Evolutionary conservation across 30 jellyfish, hydroid and myxozoan genomes (phyloP).

Genomic region (Aurelia aurita): DNA sequence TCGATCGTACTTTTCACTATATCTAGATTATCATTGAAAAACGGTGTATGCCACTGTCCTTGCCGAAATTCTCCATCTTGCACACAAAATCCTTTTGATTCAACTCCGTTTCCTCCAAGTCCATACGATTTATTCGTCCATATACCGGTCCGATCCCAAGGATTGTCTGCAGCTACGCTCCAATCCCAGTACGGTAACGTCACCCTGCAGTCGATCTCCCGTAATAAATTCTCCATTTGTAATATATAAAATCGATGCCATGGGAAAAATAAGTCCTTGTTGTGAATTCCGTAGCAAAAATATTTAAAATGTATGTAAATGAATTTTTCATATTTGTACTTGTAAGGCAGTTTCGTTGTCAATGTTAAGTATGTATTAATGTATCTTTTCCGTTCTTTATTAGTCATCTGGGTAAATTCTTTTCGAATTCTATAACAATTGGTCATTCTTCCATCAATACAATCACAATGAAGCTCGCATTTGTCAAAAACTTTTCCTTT

Average conservation of each 20-base stretch:
- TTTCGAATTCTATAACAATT: constrained; percentile 87
- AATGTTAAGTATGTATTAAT: constrained; percentile 73
- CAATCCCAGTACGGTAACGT: constrained; percentile 96
- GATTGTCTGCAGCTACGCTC: constrained; percentile 78
- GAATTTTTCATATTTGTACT: constrained; percentile 76
- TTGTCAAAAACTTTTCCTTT: constrained; percentile 71
- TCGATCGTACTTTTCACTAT: constrained; percentile 72
- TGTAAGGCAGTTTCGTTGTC: constrained; percentile 73
- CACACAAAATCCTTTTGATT: constrained; percentile 81
- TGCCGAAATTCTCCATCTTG: constrained; percentile 79
- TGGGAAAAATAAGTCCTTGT: constrained; percentile 73
- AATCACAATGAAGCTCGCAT: constrained; percentile 85
- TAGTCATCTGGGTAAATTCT: constrained; percentile 93
- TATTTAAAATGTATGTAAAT: constrained; percentile 88
- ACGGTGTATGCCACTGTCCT: constrained; percentile 89
- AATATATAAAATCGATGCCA: constrained; percentile 94
- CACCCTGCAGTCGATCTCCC: constrained; percentile 89
- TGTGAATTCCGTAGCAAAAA: constrained; percentile 95
- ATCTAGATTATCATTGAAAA: constrained; percentile 86
- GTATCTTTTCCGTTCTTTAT: constrained; percentile 72
- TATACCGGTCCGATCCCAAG: constrained; percentile 75
- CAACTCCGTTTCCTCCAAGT: constrained; percentile 82
- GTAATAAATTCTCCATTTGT: constrained; percentile 80
- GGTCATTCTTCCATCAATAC: constrained; percentile 64
- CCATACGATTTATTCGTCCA: constrained; percentile 79